A percentile compares a stretch with the other conserved stretches of the same genome.
These are phyloP conservation scores for Gallinago solitaria DNA, from an alignment of 2,797 vertebrate genomes.

Conservation along the genomic window DNA sequence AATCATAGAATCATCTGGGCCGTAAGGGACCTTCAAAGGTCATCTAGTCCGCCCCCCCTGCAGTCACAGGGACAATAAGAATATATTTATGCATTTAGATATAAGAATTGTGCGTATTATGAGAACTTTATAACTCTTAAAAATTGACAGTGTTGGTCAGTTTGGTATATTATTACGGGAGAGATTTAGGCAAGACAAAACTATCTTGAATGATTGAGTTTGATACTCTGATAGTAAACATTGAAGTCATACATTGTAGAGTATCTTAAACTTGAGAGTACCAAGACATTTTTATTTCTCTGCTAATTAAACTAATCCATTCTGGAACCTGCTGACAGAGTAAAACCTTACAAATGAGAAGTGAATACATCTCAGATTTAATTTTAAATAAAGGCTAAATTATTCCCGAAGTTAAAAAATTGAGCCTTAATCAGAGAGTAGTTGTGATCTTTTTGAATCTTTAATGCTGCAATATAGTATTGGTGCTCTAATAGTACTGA, in stretches of 20 bases:
- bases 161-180: neutral
- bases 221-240: neutral
- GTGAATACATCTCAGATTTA: neutral
- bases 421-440: neutral
- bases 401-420: neutral
- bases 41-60: too few species aligned
- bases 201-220: neutral
- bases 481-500: neutral
- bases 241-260: neutral
- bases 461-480: neutral
- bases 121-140: neutral
- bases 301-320: neutral
- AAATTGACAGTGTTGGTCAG: neutral
- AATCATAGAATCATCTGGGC: too few species aligned
- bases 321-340: neutral
- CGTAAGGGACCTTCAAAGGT: too few species aligned
- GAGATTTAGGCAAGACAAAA: neutral
- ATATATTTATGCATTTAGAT: neutral
- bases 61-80: too few species aligned
- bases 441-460: neutral
- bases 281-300: neutral
- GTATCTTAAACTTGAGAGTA: neutral
- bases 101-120: neutral
- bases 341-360: neutral
- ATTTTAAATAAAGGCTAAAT: neutral